Percentiles rank a stretch among this genome's conserved stretches.
Conservation (phyloP, 64 coral and sea anemone species). For the Orbicella faveolata region DNA sequence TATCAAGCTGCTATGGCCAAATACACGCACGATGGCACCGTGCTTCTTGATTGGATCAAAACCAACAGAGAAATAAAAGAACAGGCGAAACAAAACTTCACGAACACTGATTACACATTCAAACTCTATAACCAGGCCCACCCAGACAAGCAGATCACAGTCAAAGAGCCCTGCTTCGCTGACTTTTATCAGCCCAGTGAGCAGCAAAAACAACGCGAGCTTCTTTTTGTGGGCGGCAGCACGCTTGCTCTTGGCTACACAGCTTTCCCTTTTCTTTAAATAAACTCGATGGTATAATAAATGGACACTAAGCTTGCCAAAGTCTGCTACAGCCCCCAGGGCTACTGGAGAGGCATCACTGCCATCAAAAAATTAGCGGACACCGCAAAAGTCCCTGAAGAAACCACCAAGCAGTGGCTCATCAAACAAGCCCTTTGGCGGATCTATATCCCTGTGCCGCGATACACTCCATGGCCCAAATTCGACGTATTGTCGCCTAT, state of each 20-base stretch:
- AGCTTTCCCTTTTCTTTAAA: not conserved
- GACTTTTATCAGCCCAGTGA: constrained; percentile 27
- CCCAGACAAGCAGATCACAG: no score
- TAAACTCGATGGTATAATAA: no score
- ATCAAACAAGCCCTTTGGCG: constrained; percentile 21
- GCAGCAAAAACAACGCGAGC: constrained; percentile 35
- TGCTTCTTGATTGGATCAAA: constrained; percentile 39
- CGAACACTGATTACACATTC: constrained; percentile 21
- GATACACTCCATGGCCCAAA: not conserved
- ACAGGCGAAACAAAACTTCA: constrained; percentile 12
- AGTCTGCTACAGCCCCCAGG: not conserved
- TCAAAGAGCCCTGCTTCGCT: not conserved
- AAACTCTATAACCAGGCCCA: constrained; percentile 45
- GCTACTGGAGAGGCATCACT: constrained; percentile 3
- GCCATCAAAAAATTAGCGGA: constrained; percentile 10
- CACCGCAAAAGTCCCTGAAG: not conserved
- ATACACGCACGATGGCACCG: not conserved
- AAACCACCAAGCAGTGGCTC: constrained; percentile 20
- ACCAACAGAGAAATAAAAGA: not conserved
- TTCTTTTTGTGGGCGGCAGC: not conserved
- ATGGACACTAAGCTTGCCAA: not conserved
- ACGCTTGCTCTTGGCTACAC: no score
- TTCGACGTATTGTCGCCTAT: constrained; percentile 18
- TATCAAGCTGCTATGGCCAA: not conserved
- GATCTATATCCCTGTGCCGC: constrained; percentile 10